Conservation (phyloP, 2,888 invertebrate genomes). For the Acleris literana region DNA sequence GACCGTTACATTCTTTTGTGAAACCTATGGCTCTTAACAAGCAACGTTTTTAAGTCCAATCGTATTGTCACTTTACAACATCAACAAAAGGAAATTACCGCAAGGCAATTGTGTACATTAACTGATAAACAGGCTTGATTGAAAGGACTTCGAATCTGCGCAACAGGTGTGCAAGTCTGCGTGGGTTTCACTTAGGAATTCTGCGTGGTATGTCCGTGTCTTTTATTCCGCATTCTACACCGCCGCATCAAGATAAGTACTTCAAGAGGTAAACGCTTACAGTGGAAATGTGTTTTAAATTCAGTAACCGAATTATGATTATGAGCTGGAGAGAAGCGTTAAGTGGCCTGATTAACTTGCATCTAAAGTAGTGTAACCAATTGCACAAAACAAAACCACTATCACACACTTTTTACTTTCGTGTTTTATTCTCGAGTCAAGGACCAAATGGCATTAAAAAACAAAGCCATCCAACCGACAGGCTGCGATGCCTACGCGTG, state of each 20-base stretch:
- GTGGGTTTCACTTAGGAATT: slow-evolving; percentile 53
- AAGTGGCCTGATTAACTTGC: slow-evolving; percentile 27
- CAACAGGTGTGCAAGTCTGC: slow-evolving; percentile 57
- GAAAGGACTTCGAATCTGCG: slow-evolving; percentile 40
- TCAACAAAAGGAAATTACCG: background rate
- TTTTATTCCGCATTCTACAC: slow-evolving; percentile 40
- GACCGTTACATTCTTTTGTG: slow-evolving; percentile 68
- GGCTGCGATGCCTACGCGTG: slow-evolving; percentile 69
- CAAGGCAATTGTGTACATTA: background rate
- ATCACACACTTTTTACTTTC: slow-evolving; percentile 20
- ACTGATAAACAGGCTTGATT: slow-evolving; percentile 9
- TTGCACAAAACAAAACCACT: slow-evolving; percentile 18
- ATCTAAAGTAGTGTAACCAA: slow-evolving; percentile 11
- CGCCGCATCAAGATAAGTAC: slow-evolving; percentile 32
- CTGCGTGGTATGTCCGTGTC: slow-evolving; percentile 42
- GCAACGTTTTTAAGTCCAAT: slow-evolving; percentile 42
- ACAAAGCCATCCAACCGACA: slow-evolving; percentile 63
- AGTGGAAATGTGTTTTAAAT: slow-evolving; percentile 23
- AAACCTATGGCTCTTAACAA: slow-evolving; percentile 20
- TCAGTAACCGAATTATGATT: slow-evolving; percentile 25
- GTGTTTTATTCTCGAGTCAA: slow-evolving; percentile 28
- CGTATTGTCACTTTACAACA: slow-evolving; percentile 5
- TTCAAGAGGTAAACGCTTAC: slow-evolving; percentile 17
- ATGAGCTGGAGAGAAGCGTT: slow-evolving; percentile 18
- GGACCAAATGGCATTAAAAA: slow-evolving; percentile 44